A percentile compares a stretch with the other conserved stretches of the same genome.
phyloP scores from a whole-genome alignment of 1,140 invertebrate species.

The Patella vulgata region DNA sequence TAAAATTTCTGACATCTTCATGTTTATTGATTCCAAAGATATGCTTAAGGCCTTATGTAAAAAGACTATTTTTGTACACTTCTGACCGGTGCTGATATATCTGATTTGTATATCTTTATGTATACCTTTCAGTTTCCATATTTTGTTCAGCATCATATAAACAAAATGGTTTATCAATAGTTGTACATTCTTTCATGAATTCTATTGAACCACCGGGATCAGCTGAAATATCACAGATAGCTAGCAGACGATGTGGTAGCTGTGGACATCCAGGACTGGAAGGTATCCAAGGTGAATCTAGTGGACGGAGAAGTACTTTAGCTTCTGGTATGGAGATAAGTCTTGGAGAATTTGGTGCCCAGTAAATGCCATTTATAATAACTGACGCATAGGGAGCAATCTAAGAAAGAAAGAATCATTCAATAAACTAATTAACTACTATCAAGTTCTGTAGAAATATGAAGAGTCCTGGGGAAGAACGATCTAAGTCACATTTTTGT shows the following conservation, averaged over 20 bases:
- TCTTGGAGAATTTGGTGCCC: conserved; percentile 96
- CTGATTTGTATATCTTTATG: no score
- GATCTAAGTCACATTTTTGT: no score
- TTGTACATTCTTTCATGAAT: conserved; percentile 99
- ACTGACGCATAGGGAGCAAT: conserved; percentile 98
- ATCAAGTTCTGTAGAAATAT: no score
- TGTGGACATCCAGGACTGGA: conserved; percentile 82
- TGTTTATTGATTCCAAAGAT: no score
- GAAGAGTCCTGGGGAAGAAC: no score
- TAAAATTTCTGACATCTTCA: neutral
- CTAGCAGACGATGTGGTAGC: conserved; percentile 80
- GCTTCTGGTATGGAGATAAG: conserved; percentile 97
- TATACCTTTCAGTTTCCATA: conserved; percentile 90
- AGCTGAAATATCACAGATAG: conserved; percentile 97
- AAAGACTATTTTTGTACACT: no score
- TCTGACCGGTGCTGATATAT: no score
- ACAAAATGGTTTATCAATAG: conserved; percentile 98
- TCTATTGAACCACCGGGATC: conserved; percentile 99
- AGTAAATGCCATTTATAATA: conserved; percentile 98
- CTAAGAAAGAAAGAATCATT: conserved; percentile 64
- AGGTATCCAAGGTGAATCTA: conserved; percentile 91
- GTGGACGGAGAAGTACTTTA: conserved; percentile 88
- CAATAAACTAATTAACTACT: no score
- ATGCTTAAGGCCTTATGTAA: no score
- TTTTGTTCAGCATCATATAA: conserved; percentile 98